Evolutionary conservation across 1,140 invertebrate species (phyloP), one percentile per base, ranked within the genome.

Genomic region (Danaus melanippus): DNA sequence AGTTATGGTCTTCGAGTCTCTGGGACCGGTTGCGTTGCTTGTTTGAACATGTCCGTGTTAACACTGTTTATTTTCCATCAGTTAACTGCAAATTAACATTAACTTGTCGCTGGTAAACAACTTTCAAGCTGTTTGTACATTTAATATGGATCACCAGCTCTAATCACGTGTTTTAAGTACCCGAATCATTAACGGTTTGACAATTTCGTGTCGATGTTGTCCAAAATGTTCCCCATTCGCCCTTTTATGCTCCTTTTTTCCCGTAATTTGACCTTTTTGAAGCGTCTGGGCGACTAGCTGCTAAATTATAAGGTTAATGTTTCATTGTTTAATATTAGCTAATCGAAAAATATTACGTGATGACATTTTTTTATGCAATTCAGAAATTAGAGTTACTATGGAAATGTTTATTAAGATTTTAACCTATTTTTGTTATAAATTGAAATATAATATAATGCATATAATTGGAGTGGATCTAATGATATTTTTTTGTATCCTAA

Each of bases 51-150:
- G 21, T 5, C 21, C 21, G 21, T 58, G 50, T 59, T 61, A 64
- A 64, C 64, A n/a, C 45, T 69, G 51, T 71, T 69, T 71, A 58
- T 49, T 58, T 61, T 66, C 60, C 67, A 66, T 68, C 62, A 66
- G 62, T 66, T 67, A 69, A 59, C 60, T 67, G 59, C 62, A 62
- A 64, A 69, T 69, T 67, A 71, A 67, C 64, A 60, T 62, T 69
- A 56, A 60, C 61, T 67, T 57, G 57, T 64, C 44, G 50, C 53
- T 45, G 40, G 53, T 59, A 63, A 59, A 58, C 57, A 53, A 47
- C 9, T 32, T 44, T 54, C 9, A 46, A 50, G 21, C 44, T 17
- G 12, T 46, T n/a, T 59, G 48, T 56, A 32, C 54, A 21, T 46
- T 50, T 21, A 45, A 42, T 45, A 40, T 49, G 49, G 42, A 12